Evolutionary conservation across 2,797 vertebrate species (phyloP).

Genomic region (Silurus aristotelis): DNA sequence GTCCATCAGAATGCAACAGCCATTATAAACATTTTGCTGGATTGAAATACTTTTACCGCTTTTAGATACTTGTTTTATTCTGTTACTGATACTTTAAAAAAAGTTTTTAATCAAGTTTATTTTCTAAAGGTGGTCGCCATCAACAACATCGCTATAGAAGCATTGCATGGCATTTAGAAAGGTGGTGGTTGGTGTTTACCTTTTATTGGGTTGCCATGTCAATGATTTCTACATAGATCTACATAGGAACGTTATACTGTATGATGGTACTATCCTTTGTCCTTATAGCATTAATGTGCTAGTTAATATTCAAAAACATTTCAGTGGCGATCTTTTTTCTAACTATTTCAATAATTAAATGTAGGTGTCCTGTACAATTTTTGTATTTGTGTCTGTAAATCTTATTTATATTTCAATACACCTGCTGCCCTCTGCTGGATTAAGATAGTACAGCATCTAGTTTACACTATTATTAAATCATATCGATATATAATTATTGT

Average conservation of each 20-base stretch:
- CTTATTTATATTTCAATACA: conserved; percentile 7
- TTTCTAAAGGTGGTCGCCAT: no score
- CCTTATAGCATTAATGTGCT: neutral
- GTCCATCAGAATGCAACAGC: no score
- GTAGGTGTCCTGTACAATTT: no score
- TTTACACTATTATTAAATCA: neutral
- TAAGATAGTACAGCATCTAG: conserved; percentile 16
- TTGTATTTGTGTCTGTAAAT: no score
- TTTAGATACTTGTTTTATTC: neutral
- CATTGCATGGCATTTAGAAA: no score
- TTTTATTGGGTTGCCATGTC: neutral
- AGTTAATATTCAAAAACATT: neutral
- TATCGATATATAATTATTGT: neutral
- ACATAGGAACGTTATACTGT: neutral
- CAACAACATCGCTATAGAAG: no score
- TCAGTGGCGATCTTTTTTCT: neutral
- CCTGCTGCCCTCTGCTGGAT: conserved; percentile 66
- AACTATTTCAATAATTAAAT: neutral
- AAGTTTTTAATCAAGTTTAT: no score
- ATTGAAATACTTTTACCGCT: no score
- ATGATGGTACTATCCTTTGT: neutral
- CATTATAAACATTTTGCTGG: neutral
- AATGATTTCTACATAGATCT: neutral
- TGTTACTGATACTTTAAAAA: neutral
- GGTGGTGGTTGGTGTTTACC: neutral